phyloP scores from a whole-genome alignment of 2,888 invertebrate species.

The Euphydryas editha region DNA sequence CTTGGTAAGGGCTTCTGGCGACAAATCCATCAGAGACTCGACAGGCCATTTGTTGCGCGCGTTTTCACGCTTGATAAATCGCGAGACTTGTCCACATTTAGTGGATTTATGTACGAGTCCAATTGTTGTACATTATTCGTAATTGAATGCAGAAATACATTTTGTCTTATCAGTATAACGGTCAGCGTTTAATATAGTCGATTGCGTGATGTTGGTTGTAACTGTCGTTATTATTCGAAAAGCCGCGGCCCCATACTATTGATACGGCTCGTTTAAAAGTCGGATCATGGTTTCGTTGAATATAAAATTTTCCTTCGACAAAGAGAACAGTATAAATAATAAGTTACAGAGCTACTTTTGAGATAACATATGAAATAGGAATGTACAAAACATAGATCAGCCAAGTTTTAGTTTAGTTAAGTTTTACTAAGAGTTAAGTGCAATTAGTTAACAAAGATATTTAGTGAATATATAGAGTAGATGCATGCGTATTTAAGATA shows the following conservation, averaged over 20 bases:
- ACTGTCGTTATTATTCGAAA: slow-evolving; percentile 34
- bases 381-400: slow-evolving; percentile 29
- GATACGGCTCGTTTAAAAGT: slow-evolving; percentile 61
- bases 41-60: slow-evolving; percentile 81
- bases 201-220: slow-evolving; percentile 7
- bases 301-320: slow-evolving; percentile 57
- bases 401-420: slow-evolving; percentile 50
- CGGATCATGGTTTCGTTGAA: slow-evolving; percentile 46
- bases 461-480: slow-evolving; percentile 36
- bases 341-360: slow-evolving; percentile 42
- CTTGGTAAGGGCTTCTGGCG: slow-evolving; percentile 74
- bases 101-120: slow-evolving; percentile 65
- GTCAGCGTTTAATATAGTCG: slow-evolving; percentile 35
- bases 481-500: slow-evolving; percentile 59
- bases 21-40: slow-evolving; percentile 80
- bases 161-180: slow-evolving; percentile 18
- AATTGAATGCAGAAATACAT: slow-evolving; percentile 51
- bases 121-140: slow-evolving; percentile 66
- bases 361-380: slow-evolving; percentile 35
- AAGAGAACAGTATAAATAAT: slow-evolving; percentile 52
- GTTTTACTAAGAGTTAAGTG: slow-evolving; percentile 44
- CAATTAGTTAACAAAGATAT: neutral
- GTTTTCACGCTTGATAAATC: slow-evolving; percentile 81
- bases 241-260: slow-evolving; percentile 54
- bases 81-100: slow-evolving; percentile 76